phyloP scores from a whole-genome alignment of 2,797 vertebrate species.

The Poliocrania exsul region DNA sequence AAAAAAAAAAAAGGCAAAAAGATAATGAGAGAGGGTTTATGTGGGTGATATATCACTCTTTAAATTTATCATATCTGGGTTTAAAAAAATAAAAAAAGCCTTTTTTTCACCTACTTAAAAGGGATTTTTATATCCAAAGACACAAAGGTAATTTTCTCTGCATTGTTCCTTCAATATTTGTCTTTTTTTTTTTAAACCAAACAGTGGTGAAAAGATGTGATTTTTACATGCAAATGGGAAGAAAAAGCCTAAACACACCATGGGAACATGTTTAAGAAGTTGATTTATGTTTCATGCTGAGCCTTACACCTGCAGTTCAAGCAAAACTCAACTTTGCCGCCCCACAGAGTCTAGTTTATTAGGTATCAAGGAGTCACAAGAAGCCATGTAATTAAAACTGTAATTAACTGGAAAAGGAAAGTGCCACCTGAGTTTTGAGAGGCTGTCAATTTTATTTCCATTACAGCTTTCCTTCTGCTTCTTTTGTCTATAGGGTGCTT shows the following conservation, averaged over 20 bases:
- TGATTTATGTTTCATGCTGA: conserved; percentile 84
- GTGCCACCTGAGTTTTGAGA: conserved; percentile 87
- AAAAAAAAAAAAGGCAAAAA: background rate
- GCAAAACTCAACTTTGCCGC: conserved; percentile 82
- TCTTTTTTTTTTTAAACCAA: background rate
- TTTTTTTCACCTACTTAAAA: background rate
- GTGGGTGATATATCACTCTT: background rate
- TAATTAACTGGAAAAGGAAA: conserved; percentile 86
- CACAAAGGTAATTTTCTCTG: conserved; percentile 54
- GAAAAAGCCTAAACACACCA: conserved; percentile 78
- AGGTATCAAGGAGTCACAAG: conserved; percentile 86
- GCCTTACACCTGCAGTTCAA: conserved; percentile 86
- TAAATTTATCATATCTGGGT: background rate
- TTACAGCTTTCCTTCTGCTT: conserved; percentile 79
- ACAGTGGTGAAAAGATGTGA: conserved; percentile 74
- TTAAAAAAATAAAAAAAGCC: background rate
- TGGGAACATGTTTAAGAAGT: conserved; percentile 80
- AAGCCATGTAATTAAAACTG: conserved; percentile 86
- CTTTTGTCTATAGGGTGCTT: conserved; percentile 59
- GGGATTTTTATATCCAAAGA: conserved; percentile 49
- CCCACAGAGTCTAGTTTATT: conserved; percentile 86
- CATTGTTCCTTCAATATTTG: conserved; percentile 28
- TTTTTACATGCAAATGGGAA: conserved; percentile 75
- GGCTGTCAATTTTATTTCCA: conserved; percentile 85
- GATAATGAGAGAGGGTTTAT: background rate